Base-by-base conservation (phyloP, 2,888 invertebrate species). In the Aphidius colemani region DNA sequence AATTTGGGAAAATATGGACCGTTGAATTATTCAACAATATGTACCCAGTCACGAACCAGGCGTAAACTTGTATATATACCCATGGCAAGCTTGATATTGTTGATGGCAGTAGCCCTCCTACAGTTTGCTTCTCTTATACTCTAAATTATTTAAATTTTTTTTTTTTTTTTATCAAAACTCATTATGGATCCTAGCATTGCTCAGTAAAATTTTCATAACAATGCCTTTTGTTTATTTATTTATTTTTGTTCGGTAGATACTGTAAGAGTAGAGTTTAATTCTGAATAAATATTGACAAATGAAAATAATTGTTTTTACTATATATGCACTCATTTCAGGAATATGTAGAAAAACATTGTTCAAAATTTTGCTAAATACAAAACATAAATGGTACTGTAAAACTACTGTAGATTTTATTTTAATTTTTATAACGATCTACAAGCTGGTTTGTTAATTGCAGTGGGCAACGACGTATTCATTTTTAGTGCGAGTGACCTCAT, bases 21-120 rank as follows among this genome's bases (percentile, higher is more conserved):
- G 66, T 69, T 79, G 77, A 79, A 79, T 79, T 75, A 79, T 78
- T 72, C 76, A 78, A 71, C 68, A 68, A 30, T 30, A 30, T 64
- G 63, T 61, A 64, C 67, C 67, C 44, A 46, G 53, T 39, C 57
- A 46, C 56, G 30, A 41, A 10, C 39, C 59, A 11, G 41, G 40
- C 39, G 49, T 49, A 49, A 59, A 59, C 59, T 59, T 59, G 48
- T 49, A 9, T 59, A 9, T 59, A 39, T 49, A 59, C 49, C 30
- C 48, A 58, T 46, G 30, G 13, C 39, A 18, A 18, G 13, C 13
- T 10, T 30, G 45, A 18, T 57, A n/a, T 45, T 57, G 18, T 13
- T 18, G 30, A 10, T 18, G 57, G 13, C 11, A 55, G 41, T 49
- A 44, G 9, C 10, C 30, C 10, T 30, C 30, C 30, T 2, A 30